Conservation (phyloP, 2,113 vertebrate genomes). For the Mormyrus lacerda region DNA sequence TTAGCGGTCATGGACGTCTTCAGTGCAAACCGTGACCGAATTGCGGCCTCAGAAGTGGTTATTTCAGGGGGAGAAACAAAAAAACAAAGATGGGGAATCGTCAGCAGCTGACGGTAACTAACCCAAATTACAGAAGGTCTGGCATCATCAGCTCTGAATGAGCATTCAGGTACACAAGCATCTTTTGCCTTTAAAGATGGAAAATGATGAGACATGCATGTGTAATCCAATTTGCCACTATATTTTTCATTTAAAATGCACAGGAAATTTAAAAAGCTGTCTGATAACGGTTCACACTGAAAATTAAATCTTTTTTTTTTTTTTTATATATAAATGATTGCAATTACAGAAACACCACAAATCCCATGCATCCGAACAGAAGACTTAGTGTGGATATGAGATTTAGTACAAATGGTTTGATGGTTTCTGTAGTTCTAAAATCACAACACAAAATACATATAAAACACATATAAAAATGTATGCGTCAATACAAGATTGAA, state of each 20-base stretch:
- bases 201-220: neutral
- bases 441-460: neutral
- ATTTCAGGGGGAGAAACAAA: no score
- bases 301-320: neutral
- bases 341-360: neutral
- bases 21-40: no score
- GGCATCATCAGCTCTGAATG: neutral
- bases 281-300: neutral
- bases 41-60: neutral
- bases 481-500: neutral
- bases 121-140: neutral
- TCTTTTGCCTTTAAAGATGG: neutral
- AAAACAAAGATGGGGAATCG: no score
- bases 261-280: conserved; percentile 1
- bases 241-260: conserved; percentile 3
- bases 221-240: neutral
- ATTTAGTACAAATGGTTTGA: neutral
- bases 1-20: neutral
- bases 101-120: neutral
- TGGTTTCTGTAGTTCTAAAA: neutral
- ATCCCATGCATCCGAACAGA: neutral
- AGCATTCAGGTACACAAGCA: neutral
- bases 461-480: neutral
- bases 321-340: neutral
- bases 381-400: neutral